Percentiles rank a stretch among this genome's conserved stretches.
phyloP scores from a whole-genome alignment of 2,888 invertebrate species.

The Galeopsomyia nigrocyanea region DNA sequence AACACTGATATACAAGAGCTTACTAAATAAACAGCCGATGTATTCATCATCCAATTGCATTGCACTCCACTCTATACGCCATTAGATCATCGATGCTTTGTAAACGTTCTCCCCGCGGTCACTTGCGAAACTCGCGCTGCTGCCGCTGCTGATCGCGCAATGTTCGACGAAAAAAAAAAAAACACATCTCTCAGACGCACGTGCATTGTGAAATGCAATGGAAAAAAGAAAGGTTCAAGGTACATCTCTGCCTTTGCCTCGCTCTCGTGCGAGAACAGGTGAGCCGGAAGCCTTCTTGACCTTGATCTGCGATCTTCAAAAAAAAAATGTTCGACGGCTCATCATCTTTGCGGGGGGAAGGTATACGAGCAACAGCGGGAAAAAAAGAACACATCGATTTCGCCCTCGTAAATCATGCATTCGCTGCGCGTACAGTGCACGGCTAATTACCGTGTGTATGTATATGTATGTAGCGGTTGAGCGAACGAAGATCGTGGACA shows the following conservation, averaged over 20 bases:
- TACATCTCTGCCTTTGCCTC: background rate
- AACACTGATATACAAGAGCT: too few species aligned
- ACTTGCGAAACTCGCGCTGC: conserved; percentile 1
- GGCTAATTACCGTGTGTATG: background rate
- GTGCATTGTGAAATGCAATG: background rate
- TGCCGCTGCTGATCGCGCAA: too few species aligned
- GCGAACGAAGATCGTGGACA: too few species aligned
- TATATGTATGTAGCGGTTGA: too few species aligned
- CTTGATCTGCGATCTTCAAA: conserved; percentile 38
- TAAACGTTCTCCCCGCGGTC: conserved; percentile 16
- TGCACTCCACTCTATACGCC: background rate
- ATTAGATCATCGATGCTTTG: conserved; percentile 26
- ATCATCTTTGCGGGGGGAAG: background rate
- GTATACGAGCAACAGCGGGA: background rate
- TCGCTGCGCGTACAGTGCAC: background rate
- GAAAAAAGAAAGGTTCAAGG: too few species aligned
- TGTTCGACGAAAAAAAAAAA: too few species aligned
- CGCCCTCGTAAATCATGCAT: conserved; percentile 31
- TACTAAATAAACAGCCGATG: too few species aligned
- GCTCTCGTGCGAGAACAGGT: conserved; percentile 10
- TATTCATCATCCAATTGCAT: too few species aligned
- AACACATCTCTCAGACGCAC: background rate
- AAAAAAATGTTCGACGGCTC: background rate
- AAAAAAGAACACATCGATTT: background rate
- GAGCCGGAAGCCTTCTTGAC: conserved; percentile 31